Percentiles rank a stretch among this genome's conserved stretches.
These are phyloP conservation scores for Oreonectes daqikongensis DNA, from an alignment of 2,797 vertebrate genomes.

Conservation along the genomic window DNA sequence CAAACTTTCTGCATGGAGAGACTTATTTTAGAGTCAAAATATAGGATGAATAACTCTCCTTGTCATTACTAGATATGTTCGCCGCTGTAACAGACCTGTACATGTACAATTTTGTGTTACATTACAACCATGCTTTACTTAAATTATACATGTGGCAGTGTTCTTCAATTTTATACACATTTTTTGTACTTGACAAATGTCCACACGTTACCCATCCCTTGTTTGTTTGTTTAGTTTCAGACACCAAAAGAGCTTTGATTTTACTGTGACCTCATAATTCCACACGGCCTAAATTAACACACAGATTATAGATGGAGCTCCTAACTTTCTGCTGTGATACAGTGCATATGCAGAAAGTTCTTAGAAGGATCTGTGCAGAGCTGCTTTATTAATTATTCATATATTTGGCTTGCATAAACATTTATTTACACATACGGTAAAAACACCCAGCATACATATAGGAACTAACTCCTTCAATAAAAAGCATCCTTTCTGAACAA, in stretches of 20 bases:
- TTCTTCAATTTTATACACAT: too few relatives aligned
- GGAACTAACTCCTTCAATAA: background rate
- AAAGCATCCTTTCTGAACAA: background rate
- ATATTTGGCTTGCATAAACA: background rate
- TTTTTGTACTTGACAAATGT: too few relatives aligned
- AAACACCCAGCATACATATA: background rate
- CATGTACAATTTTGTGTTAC: too few relatives aligned
- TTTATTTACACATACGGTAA: too few relatives aligned
- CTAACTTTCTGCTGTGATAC: background rate
- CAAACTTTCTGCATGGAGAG: background rate
- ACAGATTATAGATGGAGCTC: background rate
- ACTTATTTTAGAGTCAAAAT: background rate
- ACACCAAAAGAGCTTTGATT: too few relatives aligned
- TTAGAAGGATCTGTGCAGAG: background rate
- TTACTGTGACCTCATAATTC: background rate
- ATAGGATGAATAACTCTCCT: background rate
- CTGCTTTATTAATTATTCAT: background rate
- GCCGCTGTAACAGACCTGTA: background rate
- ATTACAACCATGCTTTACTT: too few relatives aligned
- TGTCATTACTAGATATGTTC: background rate
- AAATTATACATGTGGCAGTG: too few relatives aligned
- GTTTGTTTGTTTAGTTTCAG: too few relatives aligned
- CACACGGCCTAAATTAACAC: background rate
- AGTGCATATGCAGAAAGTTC: background rate
- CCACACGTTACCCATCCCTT: too few relatives aligned